These are phyloP conservation scores for Chymomyza caudatula DNA, from an alignment of 2,888 invertebrate species.

Conservation along the genomic window DNA sequence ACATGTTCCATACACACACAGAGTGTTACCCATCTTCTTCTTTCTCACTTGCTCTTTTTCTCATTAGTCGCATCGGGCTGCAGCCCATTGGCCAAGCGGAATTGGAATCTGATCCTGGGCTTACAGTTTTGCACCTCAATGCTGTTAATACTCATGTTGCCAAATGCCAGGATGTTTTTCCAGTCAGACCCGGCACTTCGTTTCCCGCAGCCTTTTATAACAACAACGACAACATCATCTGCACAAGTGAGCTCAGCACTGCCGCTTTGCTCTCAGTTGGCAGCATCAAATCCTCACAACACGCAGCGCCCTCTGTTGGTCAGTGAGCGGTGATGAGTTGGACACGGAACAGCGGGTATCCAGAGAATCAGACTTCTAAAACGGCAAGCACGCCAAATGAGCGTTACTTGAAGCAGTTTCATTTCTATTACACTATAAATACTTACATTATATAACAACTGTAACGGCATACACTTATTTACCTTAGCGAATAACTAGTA, in stretches of 20 bases:
- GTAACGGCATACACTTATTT: background rate
- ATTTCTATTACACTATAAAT: too few species aligned
- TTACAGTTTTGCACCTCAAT: constrained; percentile 1
- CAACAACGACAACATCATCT: constrained; percentile 2
- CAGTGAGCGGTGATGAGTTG: constrained; percentile 45
- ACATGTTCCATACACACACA: constrained; percentile 10
- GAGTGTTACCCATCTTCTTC: constrained; percentile 3
- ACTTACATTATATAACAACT: background rate
- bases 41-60: background rate
- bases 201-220: too few species aligned
- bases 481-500: background rate
- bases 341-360: background rate
- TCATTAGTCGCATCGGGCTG: constrained; percentile 20
- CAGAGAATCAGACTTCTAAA: constrained; percentile 38
- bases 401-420: background rate
- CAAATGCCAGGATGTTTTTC: background rate
- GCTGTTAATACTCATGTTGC: background rate
- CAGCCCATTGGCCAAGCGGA: constrained; percentile 10
- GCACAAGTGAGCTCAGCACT: background rate
- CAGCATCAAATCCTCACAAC: background rate
- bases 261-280: background rate
- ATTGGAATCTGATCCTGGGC: constrained; percentile 8
- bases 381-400: constrained; percentile 3
- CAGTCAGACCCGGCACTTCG: constrained; percentile 20
- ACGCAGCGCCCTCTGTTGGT: background rate